These are phyloP conservation scores for Monoplex corrugatus DNA, from an alignment of 2,888 invertebrate species.

Conservation along the genomic window DNA sequence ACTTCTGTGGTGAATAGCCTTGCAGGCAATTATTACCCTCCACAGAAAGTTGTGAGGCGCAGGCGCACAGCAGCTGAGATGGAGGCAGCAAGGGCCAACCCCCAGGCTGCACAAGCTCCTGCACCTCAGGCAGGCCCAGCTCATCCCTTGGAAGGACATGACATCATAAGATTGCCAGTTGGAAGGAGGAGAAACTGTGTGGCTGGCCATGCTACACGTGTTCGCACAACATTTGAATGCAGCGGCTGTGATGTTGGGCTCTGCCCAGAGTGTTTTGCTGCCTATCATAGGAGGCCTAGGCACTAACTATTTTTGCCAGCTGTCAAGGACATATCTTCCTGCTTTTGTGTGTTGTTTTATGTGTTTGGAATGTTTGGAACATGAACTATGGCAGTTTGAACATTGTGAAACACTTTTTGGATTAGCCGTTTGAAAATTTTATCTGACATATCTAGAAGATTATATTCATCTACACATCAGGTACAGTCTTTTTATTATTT, in stretches of 20 bases:
- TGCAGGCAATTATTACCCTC: no score
- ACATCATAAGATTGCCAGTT: constrained; percentile 9
- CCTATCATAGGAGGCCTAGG: background rate
- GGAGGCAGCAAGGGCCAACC: no score
- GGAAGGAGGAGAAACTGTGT: constrained; percentile 20
- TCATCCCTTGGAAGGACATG: background rate
- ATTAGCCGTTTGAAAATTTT: background rate
- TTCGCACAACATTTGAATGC: background rate
- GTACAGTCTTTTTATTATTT: background rate
- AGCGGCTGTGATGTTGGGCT: constrained; percentile 6
- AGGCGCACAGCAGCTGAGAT: no score
- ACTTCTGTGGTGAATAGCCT: no score
- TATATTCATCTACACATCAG: background rate
- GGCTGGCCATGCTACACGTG: background rate
- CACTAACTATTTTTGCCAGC: background rate
- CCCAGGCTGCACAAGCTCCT: no score
- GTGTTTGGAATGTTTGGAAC: background rate
- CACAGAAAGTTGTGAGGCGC: no score
- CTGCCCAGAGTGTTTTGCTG: constrained; percentile 25
- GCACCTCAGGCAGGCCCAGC: constrained; percentile 23
- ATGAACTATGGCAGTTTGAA: background rate
- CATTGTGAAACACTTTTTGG: background rate
- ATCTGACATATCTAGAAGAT: background rate
- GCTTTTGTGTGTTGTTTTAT: background rate
- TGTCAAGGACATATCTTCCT: background rate